Evolutionary conservation across 2,113 vertebrate genomes (phyloP), one percentile per base, ranked within the genome.

Genomic region (Chionis minor): DNA sequence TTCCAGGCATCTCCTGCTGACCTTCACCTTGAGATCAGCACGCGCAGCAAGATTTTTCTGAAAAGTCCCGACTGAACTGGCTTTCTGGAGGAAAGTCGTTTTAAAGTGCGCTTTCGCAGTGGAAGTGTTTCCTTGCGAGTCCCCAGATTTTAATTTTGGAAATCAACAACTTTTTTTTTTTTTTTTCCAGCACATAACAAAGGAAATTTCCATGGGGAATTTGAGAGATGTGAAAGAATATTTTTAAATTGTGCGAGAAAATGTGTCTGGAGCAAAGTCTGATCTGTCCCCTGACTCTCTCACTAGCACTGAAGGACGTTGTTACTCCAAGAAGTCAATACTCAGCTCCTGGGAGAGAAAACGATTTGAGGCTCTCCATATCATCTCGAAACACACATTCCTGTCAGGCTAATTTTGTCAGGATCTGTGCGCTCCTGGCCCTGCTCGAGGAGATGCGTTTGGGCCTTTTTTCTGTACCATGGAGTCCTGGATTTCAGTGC

Each of bases 1-100:
- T 87, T 65, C 70, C 69, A 49, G 79, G 83, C 81, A 84, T 88
- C 83, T 88, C 81, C 83, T 93, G 91, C 67, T 88, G 83, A 84
- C 56, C 79, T 91, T 51, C 87, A 45, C 79, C 79, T 65, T 40
- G 52, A 59, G 62, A 77, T 62, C 69, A 35, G 40, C 42, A 24
- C 42, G 66, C 54, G 8, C 61, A 18, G 6, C 11, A 20, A 17
- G 51, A n/a, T 5, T 45, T 4, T 40, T 8, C 74, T 45, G 74
- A 35, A 33, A 88, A 56, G 59, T 78, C 79, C 88, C 42, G 40
- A 63, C 70, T 45, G 23, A 21, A 67, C n/a, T 16, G 45, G 38
- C 27, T 79, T 67, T 63, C 33, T 4, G 0, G 15, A 11, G 66
- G 72, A 17, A 63, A 54, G 26, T 24, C 23, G 59, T 5, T 79